phyloP scores from a whole-genome alignment of 2,113 vertebrate genomes.

The Toxostoma redivivum region DNA sequence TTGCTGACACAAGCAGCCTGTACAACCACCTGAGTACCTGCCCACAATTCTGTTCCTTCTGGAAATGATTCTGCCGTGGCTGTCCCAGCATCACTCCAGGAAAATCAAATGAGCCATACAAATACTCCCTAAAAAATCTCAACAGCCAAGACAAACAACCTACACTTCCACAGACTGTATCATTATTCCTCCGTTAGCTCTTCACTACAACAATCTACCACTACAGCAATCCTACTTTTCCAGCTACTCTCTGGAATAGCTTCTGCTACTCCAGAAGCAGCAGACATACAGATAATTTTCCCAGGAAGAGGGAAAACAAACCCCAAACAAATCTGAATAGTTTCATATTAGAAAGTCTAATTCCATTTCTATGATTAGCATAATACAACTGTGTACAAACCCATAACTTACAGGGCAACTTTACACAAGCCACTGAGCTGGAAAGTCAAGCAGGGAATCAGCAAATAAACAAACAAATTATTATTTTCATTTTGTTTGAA shows the following conservation, averaged over 20 bases:
- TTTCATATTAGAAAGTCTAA: neutral
- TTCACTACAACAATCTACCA: neutral
- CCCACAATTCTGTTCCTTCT: neutral
- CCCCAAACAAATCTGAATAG: neutral
- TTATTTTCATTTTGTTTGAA: neutral
- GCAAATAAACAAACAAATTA: conserved; percentile 31
- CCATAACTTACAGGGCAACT: neutral
- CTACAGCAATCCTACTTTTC: neutral
- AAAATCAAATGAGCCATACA: neutral
- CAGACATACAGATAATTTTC: neutral
- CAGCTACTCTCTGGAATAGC: neutral
- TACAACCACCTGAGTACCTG: neutral
- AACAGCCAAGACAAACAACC: neutral
- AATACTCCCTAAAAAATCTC: neutral
- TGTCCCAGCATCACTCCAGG: neutral
- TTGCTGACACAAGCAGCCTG: neutral
- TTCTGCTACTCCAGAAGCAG: neutral
- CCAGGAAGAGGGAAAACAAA: neutral
- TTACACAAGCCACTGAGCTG: neutral
- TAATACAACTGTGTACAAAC: neutral
- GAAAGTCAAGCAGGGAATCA: conserved; percentile 5
- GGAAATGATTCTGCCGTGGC: neutral
- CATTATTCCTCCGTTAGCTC: neutral
- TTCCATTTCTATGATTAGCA: neutral
- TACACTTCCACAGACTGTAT: neutral